Conservation (phyloP, 2,797 vertebrate genomes). For the Peromyscus aztecus region DNA sequence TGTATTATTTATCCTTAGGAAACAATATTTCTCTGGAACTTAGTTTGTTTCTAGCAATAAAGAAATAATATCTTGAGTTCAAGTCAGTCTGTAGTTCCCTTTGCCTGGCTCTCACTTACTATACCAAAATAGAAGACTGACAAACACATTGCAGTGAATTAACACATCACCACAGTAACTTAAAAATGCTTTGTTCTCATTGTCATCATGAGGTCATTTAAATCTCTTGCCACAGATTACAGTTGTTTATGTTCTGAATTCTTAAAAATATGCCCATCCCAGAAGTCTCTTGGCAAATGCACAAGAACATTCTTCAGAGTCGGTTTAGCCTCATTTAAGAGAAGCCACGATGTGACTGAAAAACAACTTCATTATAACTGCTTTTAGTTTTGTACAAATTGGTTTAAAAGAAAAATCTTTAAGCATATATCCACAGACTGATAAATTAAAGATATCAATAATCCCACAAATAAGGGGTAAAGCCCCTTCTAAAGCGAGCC, state of each 20-base stretch:
- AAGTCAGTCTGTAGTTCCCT: conserved; percentile 63
- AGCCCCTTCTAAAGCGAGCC: conserved; percentile 59
- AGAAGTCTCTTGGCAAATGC: conserved; percentile 76
- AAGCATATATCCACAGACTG: conserved; percentile 46
- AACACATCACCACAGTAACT: conserved; percentile 73
- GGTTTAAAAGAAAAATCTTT: conserved; percentile 20
- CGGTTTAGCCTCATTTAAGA: conserved; percentile 76
- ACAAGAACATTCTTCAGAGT: conserved; percentile 80
- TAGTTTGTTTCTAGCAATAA: conserved; percentile 70
- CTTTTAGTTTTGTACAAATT: conserved; percentile 67
- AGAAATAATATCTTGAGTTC: conserved; percentile 64
- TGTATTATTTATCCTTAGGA: conserved; percentile 57
- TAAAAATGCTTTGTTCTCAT: conserved; percentile 83
- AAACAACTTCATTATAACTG: conserved; percentile 73
- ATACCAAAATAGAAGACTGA: conserved; percentile 73
- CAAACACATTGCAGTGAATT: conserved; percentile 77
- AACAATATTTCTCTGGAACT: conserved; percentile 67
- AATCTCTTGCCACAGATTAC: conserved; percentile 74
- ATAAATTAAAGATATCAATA: conserved; percentile 71
- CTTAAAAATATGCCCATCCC: conserved; percentile 81
- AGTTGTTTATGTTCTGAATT: conserved; percentile 82
- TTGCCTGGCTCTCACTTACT: conserved; percentile 70
- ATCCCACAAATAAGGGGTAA: conserved; percentile 58
- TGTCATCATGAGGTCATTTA: conserved; percentile 81
- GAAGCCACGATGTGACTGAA: conserved; percentile 70